A percentile compares a stretch with the other conserved stretches of the same genome.
Evolutionary conservation across 2,888 invertebrate genomes (phyloP).

Genomic region (Chironomus tentans): DNA sequence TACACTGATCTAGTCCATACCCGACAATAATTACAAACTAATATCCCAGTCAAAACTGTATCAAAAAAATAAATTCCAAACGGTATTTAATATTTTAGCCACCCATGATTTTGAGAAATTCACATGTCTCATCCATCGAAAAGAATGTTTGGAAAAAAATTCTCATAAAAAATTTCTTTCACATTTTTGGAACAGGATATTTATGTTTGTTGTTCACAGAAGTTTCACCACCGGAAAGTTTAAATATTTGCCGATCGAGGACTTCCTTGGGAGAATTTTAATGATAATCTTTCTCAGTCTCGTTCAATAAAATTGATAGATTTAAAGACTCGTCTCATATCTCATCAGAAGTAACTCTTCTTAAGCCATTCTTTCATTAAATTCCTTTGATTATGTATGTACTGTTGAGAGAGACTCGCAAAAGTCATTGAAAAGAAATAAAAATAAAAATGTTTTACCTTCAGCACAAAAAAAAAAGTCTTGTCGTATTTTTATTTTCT

Average conservation of each 20-base stretch:
- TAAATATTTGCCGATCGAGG: neutral
- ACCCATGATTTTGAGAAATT: neutral
- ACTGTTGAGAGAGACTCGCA: neutral
- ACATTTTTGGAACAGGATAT: neutral
- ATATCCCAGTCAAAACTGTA: too few relatives aligned
- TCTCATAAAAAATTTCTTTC: neutral
- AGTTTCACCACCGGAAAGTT: neutral
- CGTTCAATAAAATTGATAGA: too few relatives aligned
- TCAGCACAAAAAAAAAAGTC: neutral
- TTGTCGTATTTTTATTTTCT: neutral
- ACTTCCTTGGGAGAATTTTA: too few relatives aligned
- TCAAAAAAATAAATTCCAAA: too few relatives aligned
- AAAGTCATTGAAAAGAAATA: slow-evolving; percentile 12
- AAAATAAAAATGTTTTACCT: slow-evolving; percentile 10
- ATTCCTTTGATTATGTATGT: too few relatives aligned
- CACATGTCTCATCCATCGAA: neutral
- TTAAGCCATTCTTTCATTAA: too few relatives aligned
- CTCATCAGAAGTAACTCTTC: too few relatives aligned
- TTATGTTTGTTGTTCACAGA: neutral
- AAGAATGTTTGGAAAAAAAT: neutral
- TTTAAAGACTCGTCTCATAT: too few relatives aligned
- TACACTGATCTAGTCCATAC: too few relatives aligned
- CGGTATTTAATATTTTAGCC: neutral
- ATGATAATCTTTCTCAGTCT: too few relatives aligned
- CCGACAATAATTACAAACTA: too few relatives aligned